These are phyloP conservation scores for Xestia sexstrigata DNA, from an alignment of 2,888 invertebrate genomes.

Conservation along the genomic window DNA sequence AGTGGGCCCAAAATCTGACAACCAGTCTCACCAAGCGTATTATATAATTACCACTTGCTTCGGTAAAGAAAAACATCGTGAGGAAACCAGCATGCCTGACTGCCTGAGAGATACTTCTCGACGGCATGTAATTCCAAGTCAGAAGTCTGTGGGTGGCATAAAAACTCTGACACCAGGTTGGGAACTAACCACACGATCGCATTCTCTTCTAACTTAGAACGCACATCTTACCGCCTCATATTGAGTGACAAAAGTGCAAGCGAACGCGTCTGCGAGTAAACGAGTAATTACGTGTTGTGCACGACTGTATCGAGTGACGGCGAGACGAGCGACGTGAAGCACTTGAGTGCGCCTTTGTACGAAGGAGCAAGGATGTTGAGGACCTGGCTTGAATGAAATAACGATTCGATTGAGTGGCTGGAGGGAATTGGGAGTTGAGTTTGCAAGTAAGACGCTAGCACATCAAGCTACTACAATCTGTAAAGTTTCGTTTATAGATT, in stretches of 20 bases:
- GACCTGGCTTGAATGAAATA: constrained; percentile 11
- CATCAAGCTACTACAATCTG: too few relatives aligned
- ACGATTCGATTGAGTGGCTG: neutral
- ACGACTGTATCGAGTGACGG: constrained; percentile 59
- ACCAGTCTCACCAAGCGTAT: too few relatives aligned
- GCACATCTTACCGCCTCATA: constrained; percentile 41
- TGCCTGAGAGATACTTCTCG: too few relatives aligned
- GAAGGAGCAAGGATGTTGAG: neutral
- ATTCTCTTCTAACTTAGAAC: constrained; percentile 7
- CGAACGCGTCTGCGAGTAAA: constrained; percentile 61
- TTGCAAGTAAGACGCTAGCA: too few relatives aligned
- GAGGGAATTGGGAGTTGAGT: neutral
- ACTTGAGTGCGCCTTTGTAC: constrained; percentile 50
- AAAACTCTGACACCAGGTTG: too few relatives aligned
- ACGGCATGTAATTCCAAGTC: too few relatives aligned
- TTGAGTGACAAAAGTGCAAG: constrained; percentile 62
- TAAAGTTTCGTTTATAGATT: too few relatives aligned
- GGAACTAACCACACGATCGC: neutral
- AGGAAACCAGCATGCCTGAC: too few relatives aligned
- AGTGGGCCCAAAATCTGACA: too few relatives aligned
- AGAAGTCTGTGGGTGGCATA: too few relatives aligned
- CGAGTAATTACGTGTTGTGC: constrained; percentile 55
- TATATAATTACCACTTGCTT: too few relatives aligned
- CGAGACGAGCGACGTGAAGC: constrained; percentile 54
- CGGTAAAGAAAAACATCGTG: too few relatives aligned